These are phyloP conservation scores for Adelosebastes latens DNA, from an alignment of 2,797 vertebrate species.

Conservation along the genomic window DNA sequence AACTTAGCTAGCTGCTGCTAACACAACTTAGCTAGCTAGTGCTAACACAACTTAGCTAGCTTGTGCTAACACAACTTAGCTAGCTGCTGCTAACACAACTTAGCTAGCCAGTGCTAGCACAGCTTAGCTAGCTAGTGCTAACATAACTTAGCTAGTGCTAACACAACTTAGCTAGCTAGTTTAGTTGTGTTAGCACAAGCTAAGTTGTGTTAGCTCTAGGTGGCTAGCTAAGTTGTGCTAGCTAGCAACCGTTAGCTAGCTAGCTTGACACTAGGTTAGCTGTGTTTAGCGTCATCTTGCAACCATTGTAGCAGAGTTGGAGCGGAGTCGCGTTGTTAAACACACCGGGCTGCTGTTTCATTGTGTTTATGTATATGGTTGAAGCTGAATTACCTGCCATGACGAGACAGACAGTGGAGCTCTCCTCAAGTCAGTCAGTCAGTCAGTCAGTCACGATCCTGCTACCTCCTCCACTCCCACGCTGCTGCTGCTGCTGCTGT, in stretches of 20 bases:
- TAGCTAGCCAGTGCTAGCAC: too few relatives aligned
- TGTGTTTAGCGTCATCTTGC: background rate
- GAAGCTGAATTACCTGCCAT: conserved; percentile 83
- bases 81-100: accelerated
- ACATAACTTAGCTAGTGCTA: too few relatives aligned
- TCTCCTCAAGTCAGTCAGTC: conserved; percentile 58
- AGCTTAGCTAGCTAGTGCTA: too few relatives aligned
- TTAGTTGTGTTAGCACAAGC: background rate
- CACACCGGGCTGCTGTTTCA: background rate
- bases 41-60: too few relatives aligned
- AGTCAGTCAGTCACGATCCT: conserved; percentile 68
- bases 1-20: too few relatives aligned
- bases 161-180: too few relatives aligned
- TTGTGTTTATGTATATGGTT: background rate
- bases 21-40: accelerated
- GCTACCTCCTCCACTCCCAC: conserved; percentile 73
- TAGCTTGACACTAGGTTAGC: background rate
- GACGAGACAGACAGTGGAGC: conserved; percentile 79
- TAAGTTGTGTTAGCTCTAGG: conserved; percentile 48
- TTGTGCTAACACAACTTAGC: too few relatives aligned
- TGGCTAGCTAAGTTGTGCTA: conserved; percentile 19
- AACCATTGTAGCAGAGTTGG: too few relatives aligned
- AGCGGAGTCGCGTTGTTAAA: background rate
- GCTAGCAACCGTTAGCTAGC: conserved; percentile 39
- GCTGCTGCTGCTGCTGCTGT: conserved; percentile 38